Conservation (phyloP, 2,888 invertebrate species). For the Dendrolimus houi region DNA sequence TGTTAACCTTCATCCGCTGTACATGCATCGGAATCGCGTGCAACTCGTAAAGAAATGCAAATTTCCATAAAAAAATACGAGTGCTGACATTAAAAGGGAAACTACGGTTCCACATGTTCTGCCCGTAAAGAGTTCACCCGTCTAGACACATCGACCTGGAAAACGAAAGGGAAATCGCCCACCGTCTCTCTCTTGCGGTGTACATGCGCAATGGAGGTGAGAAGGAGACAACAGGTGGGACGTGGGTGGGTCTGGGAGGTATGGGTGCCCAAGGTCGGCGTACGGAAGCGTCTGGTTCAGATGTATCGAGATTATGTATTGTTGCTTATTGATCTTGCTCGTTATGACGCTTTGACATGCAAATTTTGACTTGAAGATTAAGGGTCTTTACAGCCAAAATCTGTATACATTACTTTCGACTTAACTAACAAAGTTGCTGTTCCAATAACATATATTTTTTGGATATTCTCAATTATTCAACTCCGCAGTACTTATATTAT, state of each 20-base stretch:
- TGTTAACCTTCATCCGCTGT: background rate
- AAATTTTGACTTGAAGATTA: conserved; percentile 5
- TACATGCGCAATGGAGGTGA: conserved; percentile 59
- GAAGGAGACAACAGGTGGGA: conserved; percentile 61
- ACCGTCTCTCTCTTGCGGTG: conserved; percentile 48
- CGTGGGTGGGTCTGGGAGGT: conserved; percentile 35
- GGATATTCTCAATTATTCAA: no score
- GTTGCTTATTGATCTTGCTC: conserved; percentile 48
- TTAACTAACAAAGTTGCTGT: no score
- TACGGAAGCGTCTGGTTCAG: conserved; percentile 67
- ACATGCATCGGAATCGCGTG: background rate
- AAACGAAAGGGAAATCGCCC: conserved; percentile 40
- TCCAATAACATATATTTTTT: no score
- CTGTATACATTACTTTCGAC: no score
- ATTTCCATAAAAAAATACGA: conserved; percentile 37
- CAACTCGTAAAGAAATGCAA: conserved; percentile 10
- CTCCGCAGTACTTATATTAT: no score
- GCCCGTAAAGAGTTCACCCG: conserved; percentile 68
- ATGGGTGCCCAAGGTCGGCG: conserved; percentile 60
- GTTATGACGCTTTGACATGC: conserved; percentile 32
- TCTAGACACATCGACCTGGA: conserved; percentile 72
- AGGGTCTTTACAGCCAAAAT: background rate
- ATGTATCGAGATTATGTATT: conserved; percentile 58
- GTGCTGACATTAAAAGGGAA: conserved; percentile 25
- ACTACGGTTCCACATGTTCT: conserved; percentile 32